Evolutionary conservation across 2,113 vertebrate species (phyloP), one percentile per base, ranked within the genome.

Genomic region (Taxidea taxus): DNA sequence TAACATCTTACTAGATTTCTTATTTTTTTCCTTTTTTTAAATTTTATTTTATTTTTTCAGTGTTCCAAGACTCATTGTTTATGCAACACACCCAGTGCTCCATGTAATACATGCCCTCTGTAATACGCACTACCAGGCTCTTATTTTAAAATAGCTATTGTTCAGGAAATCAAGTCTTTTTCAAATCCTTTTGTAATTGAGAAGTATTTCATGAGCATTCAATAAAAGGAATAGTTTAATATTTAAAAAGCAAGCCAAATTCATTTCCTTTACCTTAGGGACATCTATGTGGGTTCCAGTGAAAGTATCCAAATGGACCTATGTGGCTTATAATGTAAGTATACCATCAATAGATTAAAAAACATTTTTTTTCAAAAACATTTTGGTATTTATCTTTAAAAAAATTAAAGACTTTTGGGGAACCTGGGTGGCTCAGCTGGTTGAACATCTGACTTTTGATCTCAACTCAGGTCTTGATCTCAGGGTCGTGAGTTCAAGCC

Each of bases 291-390:
- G 99, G 99, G 99, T 99, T 98, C 99, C 99, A 98, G 99, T 99
- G 8, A 99, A 99, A 99, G 98, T 99, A 3, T 98, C 99, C 78
- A 99, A 99, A 78, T 99, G 99, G 99, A 98, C 98, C 62, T 99
- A 99, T 54, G 99, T 98, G 75, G 98, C 99, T 97, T 99, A 99
- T 54, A 99, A 99, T 98, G 99, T 99, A 98, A 98, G 99, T 99
- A 97, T 29, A 77, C 16, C 21, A 54, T 16, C 29, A 34, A 1
- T 81, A 80, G 25, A n/a, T 70, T 56, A n/a, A 66, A 66, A 66
- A 16, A 23, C 25, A 1, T 60, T 31, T 74, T 77, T 88, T 39
- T 64, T 15, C 27, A 89, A 87, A 80, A 25, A 44, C 11, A 87
- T 68, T 86, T 82, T 82, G 39, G 2, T 20, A 9, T 56, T 96